Evolutionary conservation across 2,113 vertebrate genomes (phyloP), one percentile per base, ranked within the genome.

Genomic region (Eublepharis macularius): DNA sequence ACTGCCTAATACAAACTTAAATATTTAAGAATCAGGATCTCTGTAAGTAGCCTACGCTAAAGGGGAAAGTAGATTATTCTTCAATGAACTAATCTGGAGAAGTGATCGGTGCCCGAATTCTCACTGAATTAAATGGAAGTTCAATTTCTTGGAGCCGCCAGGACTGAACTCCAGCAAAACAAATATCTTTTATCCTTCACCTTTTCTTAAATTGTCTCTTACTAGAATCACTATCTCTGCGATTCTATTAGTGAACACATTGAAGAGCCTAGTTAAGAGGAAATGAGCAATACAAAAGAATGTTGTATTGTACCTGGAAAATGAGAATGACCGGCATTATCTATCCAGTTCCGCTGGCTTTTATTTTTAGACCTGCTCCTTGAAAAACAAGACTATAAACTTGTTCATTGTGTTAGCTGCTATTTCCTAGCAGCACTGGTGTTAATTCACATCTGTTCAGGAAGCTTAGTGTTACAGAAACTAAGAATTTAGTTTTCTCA

Each of bases 371-470:
- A n/a, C 11, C 39, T 26, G 12, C 41, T 75, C 16, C 47, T 63
- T 54, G 19, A 60, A 70, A 72, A 72, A 72, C 16, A 63, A 13
- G 26, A 51, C 39, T 36, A n/a, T 32, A 29, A 86, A 80, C 26
- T 49, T 49, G 54, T 65, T 54, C 9, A 49, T 47, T 70, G 70
- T 68, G 6, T 6, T 29, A 65, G 21, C 12, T 12, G 26, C n/a
- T 11, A 80, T 32, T 24, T 80, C 43, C 68, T 4, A 81, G 4
- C 19, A 84, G 39, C 34, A 68, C 36, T 54, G n/a, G 5, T 79
- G 75, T 76, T 65, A 79, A 82, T 51, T 68, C n/a, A 51, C 29
- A 69, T 41, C 19, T 81, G 36, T 70, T 85, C 76, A 78, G 32
- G 76, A 70, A 66, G 60, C 63, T 76, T 47, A 76, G 36, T 9